Evolutionary conservation across 2,888 invertebrate species (phyloP).

Genomic region (Ormia ochracea): DNA sequence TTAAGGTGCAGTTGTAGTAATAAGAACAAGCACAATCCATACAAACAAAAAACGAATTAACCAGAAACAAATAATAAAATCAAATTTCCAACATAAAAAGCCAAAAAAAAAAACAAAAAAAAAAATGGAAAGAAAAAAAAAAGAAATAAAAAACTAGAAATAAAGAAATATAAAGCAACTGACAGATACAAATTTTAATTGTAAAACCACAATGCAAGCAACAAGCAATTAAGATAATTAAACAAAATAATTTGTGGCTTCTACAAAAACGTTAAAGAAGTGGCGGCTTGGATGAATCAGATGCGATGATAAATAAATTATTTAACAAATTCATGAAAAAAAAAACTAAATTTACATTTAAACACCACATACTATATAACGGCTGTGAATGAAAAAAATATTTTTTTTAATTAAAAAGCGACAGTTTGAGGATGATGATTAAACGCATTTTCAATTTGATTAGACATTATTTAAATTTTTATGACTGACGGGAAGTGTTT

Average conservation of each 20-base stretch:
- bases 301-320: background rate
- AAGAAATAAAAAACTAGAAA: too few relatives aligned
- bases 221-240: conserved; percentile 58
- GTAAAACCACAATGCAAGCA: conserved; percentile 56
- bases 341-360: background rate
- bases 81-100: conserved; percentile 48
- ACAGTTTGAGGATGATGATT: too few relatives aligned
- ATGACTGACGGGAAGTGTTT: too few relatives aligned
- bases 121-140: too few relatives aligned
- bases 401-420: too few relatives aligned
- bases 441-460: too few relatives aligned
- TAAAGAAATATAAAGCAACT: conserved; percentile 33
- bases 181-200: conserved; percentile 61
- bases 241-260: conserved; percentile 60
- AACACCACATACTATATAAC: background rate
- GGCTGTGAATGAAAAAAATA: too few relatives aligned
- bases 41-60: conserved; percentile 26
- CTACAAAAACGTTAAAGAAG: background rate
- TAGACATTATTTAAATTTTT: too few relatives aligned
- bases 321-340: conserved; percentile 6
- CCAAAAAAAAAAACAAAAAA: conserved; percentile 5
- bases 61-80: conserved; percentile 30
- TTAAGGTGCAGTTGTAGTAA: conserved; percentile 54
- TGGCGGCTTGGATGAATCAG: background rate
- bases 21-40: conserved; percentile 21